Evolutionary conservation across 92 coral and sea anemone species (phyloP).

Genomic region (Pocillopora grandis): DNA sequence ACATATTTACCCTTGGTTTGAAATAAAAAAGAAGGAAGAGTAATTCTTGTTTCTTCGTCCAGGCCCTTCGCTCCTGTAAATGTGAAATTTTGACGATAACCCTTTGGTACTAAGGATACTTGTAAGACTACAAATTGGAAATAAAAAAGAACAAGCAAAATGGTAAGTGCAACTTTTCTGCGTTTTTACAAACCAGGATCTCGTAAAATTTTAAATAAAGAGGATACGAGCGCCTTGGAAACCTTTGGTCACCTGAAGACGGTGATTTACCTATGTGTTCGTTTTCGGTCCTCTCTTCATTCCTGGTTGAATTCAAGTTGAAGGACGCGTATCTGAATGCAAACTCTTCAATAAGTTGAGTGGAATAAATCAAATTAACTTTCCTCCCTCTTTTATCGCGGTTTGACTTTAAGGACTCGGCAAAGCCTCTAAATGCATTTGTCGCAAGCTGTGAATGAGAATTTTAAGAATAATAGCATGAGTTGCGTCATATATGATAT

Average conservation of each 20-base stretch:
- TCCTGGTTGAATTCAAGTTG: constrained; percentile 18
- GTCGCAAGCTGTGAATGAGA: constrained; percentile 5
- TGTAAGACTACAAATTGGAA: constrained; percentile 10
- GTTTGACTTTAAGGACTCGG: background rate
- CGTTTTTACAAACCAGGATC: too few species aligned
- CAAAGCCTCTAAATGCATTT: background rate
- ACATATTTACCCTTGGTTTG: constrained; percentile 1
- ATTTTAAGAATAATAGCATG: background rate
- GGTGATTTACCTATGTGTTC: constrained; percentile 24
- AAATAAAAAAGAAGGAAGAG: constrained; percentile 20
- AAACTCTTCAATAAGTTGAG: constrained; percentile 19
- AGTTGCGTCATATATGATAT: background rate
- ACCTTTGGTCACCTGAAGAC: too few species aligned
- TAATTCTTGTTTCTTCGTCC: constrained; percentile 13
- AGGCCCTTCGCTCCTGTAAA: background rate
- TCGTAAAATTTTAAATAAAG: too few species aligned
- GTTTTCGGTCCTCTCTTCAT: constrained; percentile 28
- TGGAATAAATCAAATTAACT: background rate
- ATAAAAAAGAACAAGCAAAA: background rate
- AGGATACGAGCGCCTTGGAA: too few species aligned
- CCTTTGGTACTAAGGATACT: constrained; percentile 19
- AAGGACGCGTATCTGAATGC: constrained; percentile 33
- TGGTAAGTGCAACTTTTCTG: background rate
- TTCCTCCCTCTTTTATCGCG: background rate
- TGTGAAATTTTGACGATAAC: constrained; percentile 1